Evolutionary conservation across 2,113 vertebrate species (phyloP).

Genomic region (Istiophorus platypterus): DNA sequence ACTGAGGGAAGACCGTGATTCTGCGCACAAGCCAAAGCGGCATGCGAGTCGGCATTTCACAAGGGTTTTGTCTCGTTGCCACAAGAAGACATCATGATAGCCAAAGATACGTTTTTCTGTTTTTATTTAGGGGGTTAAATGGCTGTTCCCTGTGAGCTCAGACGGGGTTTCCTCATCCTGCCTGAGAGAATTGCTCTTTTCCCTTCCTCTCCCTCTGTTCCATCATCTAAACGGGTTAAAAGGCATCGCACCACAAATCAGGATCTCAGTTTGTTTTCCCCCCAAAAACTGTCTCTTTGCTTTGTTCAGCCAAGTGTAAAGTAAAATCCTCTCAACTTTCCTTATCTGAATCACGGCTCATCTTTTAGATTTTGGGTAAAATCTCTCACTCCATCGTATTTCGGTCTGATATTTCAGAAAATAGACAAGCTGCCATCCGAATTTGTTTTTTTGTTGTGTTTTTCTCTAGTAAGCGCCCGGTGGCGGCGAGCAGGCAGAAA

Average conservation of each 20-base stretch:
- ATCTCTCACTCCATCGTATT: neutral
- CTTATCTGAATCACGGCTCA: neutral
- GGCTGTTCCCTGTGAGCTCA: slow-evolving; percentile 1
- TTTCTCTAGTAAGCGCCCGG: slow-evolving; percentile 36
- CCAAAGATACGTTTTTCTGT: neutral
- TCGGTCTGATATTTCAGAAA: slow-evolving; percentile 18
- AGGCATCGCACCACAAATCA: slow-evolving; percentile 15
- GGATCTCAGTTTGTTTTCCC: slow-evolving; percentile 17
- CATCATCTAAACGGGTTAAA: too few species aligned
- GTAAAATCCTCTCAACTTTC: slow-evolving; percentile 5
- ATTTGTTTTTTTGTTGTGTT: slow-evolving; percentile 44
- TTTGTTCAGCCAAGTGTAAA: slow-evolving; percentile 9
- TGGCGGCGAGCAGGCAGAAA: slow-evolving; percentile 30
- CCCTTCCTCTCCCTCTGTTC: slow-evolving; percentile 10
- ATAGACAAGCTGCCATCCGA: slow-evolving; percentile 30
- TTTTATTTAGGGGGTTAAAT: neutral
- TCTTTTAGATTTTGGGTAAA: neutral
- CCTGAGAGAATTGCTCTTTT: slow-evolving; percentile 18
- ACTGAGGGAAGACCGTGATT: neutral
- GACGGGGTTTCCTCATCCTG: neutral
- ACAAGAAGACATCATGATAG: neutral
- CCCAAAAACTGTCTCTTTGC: neutral
- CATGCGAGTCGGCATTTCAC: neutral
- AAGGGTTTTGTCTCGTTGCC: neutral
- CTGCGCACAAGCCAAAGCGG: neutral